phyloP scores from a whole-genome alignment of 2,888 invertebrate species.

The Cephus pygmeus region DNA sequence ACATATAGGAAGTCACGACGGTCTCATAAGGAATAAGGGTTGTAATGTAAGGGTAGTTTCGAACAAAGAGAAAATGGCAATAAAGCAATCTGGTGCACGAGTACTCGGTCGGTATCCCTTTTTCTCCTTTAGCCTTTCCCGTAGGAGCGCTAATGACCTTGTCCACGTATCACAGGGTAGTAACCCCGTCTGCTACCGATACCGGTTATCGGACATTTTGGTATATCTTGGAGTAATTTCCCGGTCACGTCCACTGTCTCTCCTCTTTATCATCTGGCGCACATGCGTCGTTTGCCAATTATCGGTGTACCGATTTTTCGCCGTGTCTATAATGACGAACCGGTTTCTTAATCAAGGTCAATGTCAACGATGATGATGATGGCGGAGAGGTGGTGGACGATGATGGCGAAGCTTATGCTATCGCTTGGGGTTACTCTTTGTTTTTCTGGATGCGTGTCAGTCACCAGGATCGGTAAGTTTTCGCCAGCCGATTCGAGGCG shows the following conservation, averaged over 20 bases:
- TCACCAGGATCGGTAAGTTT: slow-evolving; percentile 71
- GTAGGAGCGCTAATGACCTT: not conserved
- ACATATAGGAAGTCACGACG: not conserved
- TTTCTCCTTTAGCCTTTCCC: not conserved
- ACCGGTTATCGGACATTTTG: slow-evolving; percentile 59
- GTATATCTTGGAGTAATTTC: slow-evolving; percentile 37
- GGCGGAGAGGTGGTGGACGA: not conserved
- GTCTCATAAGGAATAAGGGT: not conserved
- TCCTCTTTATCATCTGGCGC: not conserved
- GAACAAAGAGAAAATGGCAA: not conserved
- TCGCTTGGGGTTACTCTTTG: slow-evolving; percentile 51
- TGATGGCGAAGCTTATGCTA: slow-evolving; percentile 54
- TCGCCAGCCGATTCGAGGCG: slow-evolving; percentile 65
- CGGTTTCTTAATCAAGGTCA: not conserved
- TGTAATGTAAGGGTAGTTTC: not conserved
- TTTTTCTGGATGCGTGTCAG: slow-evolving; percentile 67
- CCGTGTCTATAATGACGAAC: not conserved
- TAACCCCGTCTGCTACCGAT: slow-evolving; percentile 64
- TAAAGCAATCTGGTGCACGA: not conserved
- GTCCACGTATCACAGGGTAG: slow-evolving; percentile 1
- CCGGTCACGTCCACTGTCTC: not conserved
- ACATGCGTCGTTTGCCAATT: not conserved
- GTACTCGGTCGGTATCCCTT: not conserved
- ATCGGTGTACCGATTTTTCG: not conserved
- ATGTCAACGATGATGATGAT: not conserved